A percentile compares a stretch with the other conserved stretches of the same genome.
phyloP scores from a whole-genome alignment of 2,797 vertebrate species.

The Parotocinclus haroldoi region DNA sequence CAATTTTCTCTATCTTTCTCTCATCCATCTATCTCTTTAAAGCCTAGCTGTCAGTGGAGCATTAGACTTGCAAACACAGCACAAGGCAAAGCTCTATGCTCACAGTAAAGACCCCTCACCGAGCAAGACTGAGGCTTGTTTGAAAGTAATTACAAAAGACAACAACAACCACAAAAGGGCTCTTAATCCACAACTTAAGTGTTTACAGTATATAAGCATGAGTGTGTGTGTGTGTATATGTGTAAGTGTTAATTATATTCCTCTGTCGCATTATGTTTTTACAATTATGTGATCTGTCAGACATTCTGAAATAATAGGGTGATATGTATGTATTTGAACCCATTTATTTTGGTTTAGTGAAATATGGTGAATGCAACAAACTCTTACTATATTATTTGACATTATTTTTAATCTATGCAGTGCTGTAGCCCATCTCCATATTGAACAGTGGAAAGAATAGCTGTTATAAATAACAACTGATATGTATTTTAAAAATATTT shows the following conservation, averaged over 20 bases:
- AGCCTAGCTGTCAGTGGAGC: constrained; percentile 36
- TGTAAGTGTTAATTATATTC: constrained; percentile 5
- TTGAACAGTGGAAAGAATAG: too few relatives aligned
- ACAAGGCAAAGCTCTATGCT: constrained; percentile 29
- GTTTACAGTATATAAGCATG: constrained; percentile 8
- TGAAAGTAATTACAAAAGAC: constrained; percentile 49
- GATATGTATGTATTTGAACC: too few relatives aligned
- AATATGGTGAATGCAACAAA: too few relatives aligned
- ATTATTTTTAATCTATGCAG: too few relatives aligned
- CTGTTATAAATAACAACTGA: too few relatives aligned
- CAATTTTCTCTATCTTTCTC: constrained; percentile 21
- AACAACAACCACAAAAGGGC: constrained; percentile 43
- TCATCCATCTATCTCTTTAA: constrained; percentile 41
- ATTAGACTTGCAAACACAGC: constrained; percentile 40
- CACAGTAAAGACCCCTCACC: constrained; percentile 36
- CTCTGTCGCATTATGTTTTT: background rate
- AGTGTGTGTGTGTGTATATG: background rate
- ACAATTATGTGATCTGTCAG: too few relatives aligned
- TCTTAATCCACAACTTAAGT: constrained; percentile 30
- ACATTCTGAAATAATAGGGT: too few relatives aligned
- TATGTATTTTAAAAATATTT: too few relatives aligned
- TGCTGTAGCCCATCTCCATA: too few relatives aligned
- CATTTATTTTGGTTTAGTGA: too few relatives aligned
- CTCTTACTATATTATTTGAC: too few relatives aligned
- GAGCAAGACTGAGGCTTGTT: constrained; percentile 38